phyloP scores from a whole-genome alignment of 2,113 vertebrate genomes.

The Galbula dea region DNA sequence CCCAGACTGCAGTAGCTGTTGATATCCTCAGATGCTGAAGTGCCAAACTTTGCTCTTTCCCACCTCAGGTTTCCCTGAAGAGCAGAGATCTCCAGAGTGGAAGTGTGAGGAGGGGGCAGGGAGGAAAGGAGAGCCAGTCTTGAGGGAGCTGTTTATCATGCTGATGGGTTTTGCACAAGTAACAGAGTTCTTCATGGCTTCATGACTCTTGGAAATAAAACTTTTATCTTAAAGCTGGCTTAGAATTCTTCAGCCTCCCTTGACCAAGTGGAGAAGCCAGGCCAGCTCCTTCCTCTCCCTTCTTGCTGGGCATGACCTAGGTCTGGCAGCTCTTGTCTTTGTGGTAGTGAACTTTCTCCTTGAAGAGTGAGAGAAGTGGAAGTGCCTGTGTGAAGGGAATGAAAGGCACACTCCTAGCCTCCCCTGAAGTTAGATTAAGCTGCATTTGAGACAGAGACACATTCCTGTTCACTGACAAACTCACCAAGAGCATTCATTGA shows the following conservation, averaged over 20 bases:
- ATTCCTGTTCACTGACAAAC: not conserved
- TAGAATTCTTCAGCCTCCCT: not conserved
- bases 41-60: not conserved
- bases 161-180: not conserved
- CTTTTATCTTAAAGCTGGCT: not conserved
- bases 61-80: not conserved
- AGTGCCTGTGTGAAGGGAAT: not conserved
- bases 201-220: not conserved
- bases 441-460: fast-evolving
- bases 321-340: not conserved
- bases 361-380: not conserved
- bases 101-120: fast-evolving
- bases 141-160: not conserved
- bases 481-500: not conserved
- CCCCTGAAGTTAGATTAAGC: not conserved
- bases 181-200: not conserved
- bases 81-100: not conserved
- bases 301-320: not conserved
- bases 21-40: not conserved
- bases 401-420: not conserved
- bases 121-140: not conserved
- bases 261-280: not conserved
- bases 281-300: not conserved
- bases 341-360: not conserved
- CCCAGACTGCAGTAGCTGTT: not conserved